phyloP scores from a whole-genome alignment of 2,113 vertebrate species.

The Apodemus speciosus region DNA sequence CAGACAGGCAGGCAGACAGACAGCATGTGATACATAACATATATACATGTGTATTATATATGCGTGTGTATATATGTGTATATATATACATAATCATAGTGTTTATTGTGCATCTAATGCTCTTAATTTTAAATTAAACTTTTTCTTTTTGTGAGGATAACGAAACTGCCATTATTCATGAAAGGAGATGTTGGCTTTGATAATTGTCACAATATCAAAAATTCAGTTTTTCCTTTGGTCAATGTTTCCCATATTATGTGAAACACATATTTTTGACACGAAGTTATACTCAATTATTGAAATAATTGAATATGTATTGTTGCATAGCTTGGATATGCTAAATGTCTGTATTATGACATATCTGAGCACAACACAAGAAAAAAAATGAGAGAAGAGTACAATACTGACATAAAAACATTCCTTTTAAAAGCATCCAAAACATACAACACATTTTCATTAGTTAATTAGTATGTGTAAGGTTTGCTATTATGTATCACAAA shows the following conservation, averaged over 20 bases:
- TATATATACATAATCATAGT: background rate
- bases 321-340: background rate
- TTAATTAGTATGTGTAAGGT: constrained; percentile 32
- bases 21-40: background rate
- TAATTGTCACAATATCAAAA: background rate
- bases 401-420: background rate
- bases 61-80: background rate
- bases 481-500: background rate
- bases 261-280: background rate
- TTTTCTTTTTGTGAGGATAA: background rate
- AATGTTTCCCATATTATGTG: background rate
- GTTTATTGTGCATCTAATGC: background rate
- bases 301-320: background rate
- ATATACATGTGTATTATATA: background rate
- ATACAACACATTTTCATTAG: background rate
- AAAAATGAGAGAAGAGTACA: background rate
- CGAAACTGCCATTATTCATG: background rate
- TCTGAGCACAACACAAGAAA: background rate
- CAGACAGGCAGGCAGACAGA: too few species aligned
- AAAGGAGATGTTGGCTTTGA: background rate
- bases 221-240: background rate
- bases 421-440: background rate
- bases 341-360: background rate
- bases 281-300: background rate
- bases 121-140: background rate